These are phyloP conservation scores for Chaetodon trifascialis DNA, from an alignment of 2,113 vertebrate species.

Conservation along the genomic window DNA sequence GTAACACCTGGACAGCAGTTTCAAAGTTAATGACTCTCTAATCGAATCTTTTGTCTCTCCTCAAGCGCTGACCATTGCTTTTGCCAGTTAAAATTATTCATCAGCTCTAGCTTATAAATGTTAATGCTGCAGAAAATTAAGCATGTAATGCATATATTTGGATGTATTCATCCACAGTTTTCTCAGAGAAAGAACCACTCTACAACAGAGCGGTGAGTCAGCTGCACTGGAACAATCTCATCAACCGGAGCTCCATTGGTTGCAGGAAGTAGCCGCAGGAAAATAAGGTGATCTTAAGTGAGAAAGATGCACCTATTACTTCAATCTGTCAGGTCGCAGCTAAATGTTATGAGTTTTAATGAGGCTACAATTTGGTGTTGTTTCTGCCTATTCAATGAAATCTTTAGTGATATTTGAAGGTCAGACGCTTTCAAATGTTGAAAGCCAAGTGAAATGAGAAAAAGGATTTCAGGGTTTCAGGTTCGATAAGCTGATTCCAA, in stretches of 20 bases:
- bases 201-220: too few species aligned
- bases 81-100: neutral
- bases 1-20: slow-evolving; percentile 1
- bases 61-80: neutral
- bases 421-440: neutral
- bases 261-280: neutral
- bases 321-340: neutral
- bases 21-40: neutral
- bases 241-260: neutral
- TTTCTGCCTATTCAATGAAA: neutral
- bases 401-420: neutral
- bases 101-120: neutral
- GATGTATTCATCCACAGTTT: too few species aligned
- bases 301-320: neutral
- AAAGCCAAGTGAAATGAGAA: neutral
- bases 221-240: too few species aligned
- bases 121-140: neutral
- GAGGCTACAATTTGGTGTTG: neutral
- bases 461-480: neutral
- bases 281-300: neutral
- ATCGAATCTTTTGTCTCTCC: too few species aligned
- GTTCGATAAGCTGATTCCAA: neutral
- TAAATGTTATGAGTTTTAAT: neutral
- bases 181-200: too few species aligned
- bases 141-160: too few species aligned